Evolutionary conservation across 2,797 vertebrate genomes (phyloP), one percentile per base, ranked within the genome.

Genomic region (Esox lucius): DNA sequence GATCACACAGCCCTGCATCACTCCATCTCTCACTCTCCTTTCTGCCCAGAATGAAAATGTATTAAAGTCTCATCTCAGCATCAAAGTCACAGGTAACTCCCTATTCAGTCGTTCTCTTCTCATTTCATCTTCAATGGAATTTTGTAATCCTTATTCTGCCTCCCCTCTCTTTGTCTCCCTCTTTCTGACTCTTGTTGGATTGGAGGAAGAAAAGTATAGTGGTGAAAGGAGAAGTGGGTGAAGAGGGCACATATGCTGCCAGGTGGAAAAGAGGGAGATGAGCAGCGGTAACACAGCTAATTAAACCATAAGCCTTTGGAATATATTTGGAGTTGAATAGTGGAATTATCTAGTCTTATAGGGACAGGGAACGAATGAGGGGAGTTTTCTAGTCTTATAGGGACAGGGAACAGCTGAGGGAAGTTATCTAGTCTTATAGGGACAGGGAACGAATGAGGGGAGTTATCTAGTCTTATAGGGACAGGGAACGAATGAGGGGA

Each of bases 111-210:
- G 16, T 19, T 31, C 56, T 73, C 49, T 51, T 17, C 78, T 83
- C 64, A 72, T 71, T 79, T 75, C 26, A 35, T 48, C 15, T 68
- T 72, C 46, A 75, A 31, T 73, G 19, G 78, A 35, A 77, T 77
- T 75, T 28, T 0, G 46, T 67, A 11, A n/a, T 28, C 65, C 26
- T 51, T 26, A 70, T 73, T 68, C 13, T 16, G 19, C 15, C 33
- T 16, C 48, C 24, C 42, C 51, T 26, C 62, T 17, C 1, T 24
- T 17, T 42, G n/a, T 6, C 24, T 16, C 42, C 12, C 39, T 48
- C 68, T 46, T 5, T 42, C 42, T 24, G 42, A 5, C 35, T 67
- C 66, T 69, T n/a, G 5, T 48, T 46, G 35, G 33, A 72, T 19
- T 5, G 61, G 48, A 49, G 64, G 70, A 49, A 66, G 49, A 67